A percentile compares a stretch with the other conserved stretches of the same genome.
Evolutionary conservation across 2,888 invertebrate genomes (phyloP).

Genomic region (Erynnis tages): DNA sequence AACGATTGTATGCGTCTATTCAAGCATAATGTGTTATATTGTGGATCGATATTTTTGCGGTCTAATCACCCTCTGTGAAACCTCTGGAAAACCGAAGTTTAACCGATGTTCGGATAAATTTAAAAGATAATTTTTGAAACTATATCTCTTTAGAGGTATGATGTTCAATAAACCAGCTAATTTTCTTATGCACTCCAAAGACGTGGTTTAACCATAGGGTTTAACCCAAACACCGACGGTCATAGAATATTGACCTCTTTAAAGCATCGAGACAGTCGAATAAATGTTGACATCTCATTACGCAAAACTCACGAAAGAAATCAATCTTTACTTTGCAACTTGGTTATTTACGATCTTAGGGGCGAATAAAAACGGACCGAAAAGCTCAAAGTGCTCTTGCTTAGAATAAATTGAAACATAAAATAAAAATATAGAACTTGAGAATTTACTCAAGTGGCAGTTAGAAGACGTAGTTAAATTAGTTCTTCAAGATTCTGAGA

Average conservation of each 20-base stretch:
- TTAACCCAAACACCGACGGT: too few relatives aligned
- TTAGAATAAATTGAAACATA: conserved; percentile 35
- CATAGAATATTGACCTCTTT: not conserved
- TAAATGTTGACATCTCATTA: conserved; percentile 17
- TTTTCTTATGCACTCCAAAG: too few relatives aligned
- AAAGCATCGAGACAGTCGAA: not conserved
- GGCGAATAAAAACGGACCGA: conserved; percentile 14
- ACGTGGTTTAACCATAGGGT: too few relatives aligned
- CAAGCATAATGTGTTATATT: too few relatives aligned
- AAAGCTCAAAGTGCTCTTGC: conserved; percentile 22
- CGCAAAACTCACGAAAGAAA: conserved; percentile 16
- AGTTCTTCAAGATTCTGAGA: conserved; percentile 74
- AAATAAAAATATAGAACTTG: conserved; percentile 47
- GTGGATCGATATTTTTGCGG: too few relatives aligned
- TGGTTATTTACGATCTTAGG: conserved; percentile 17
- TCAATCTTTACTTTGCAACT: conserved; percentile 15
- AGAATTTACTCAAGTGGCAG: conserved; percentile 73
- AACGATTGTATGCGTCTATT: too few relatives aligned
- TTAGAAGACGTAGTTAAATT: conserved; percentile 76
- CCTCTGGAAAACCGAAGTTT: too few relatives aligned
- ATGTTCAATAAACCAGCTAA: too few relatives aligned
- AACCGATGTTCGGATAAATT: too few relatives aligned
- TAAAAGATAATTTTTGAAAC: too few relatives aligned
- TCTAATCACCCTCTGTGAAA: too few relatives aligned
- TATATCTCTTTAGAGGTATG: too few relatives aligned